Evolutionary conservation across 2,797 vertebrate genomes (phyloP), one percentile per base, ranked within the genome.

Genomic region (Trachurus trachurus): DNA sequence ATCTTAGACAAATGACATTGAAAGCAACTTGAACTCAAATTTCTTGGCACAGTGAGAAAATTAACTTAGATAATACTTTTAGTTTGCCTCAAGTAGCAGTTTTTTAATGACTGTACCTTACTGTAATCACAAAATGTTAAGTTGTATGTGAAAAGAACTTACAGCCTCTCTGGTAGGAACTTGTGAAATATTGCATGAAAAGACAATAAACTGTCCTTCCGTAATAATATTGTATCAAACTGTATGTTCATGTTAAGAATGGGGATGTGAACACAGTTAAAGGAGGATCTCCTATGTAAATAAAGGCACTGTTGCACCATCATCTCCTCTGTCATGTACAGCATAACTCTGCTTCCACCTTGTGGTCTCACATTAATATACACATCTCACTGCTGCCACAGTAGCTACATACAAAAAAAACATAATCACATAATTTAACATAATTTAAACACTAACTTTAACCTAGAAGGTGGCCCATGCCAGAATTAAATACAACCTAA

Each of bases 321-420:
- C 34, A 29, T 7, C 17, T 53, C 6, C 1, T 9, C 31, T 45
- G 67, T 34, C 34, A 12, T 37, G 34, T 37, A 37, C 50, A 40
- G 3, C 2, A 0, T 62, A 19, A 47, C 67, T 82, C 8, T 85
- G 78, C 82, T 69, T 74, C 78, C 82, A 75, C 60, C 74, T 78
- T 66, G 17, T 82, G 83, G 76, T 21, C 9, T 52, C 9, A 64
- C 12, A 29, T 21, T 26, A 59, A 66, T 6, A 57, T 3, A 66
- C 17, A 42, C 2, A 9, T 40, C 17, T 53, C 12, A 53, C 42
- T 59, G 34, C 59, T 54, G 12, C 15, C n/a, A 16, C 31, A 17
- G 1, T 26, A 45, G 42, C 19, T 49, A 64, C 3, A 7, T 10
- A 2, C 19, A 4, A 34, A 34, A 58, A 29, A 10, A 16, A 15